A percentile compares a stretch with the other conserved stretches of the same genome.
These are phyloP conservation scores for Nothobranchius kuhntae DNA, from an alignment of 2,113 vertebrate species.

Conservation along the genomic window DNA sequence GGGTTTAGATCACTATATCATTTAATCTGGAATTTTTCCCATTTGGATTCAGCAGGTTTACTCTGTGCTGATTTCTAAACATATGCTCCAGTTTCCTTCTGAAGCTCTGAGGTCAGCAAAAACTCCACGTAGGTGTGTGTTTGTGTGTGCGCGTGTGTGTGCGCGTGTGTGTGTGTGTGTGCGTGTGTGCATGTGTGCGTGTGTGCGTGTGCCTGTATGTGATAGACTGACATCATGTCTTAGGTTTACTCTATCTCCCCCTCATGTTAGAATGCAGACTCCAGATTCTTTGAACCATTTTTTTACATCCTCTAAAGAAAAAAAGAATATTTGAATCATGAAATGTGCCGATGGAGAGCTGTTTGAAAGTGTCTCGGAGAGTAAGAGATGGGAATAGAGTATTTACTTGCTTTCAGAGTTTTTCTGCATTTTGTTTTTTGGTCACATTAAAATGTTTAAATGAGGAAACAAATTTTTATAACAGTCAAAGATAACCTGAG, in stretches of 20 bases:
- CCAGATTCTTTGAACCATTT: background rate
- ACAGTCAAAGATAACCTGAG: no score
- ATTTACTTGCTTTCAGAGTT: no score
- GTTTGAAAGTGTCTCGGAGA: background rate
- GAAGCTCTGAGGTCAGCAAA: constrained; percentile 47
- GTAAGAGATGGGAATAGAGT: no score
- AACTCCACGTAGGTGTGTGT: constrained; percentile 36
- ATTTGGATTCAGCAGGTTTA: constrained; percentile 3
- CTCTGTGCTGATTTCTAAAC: constrained; percentile 25
- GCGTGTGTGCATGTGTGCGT: constrained; percentile 26
- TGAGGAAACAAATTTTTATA: no score
- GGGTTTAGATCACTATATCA: constrained; percentile 16
- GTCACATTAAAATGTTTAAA: no score
- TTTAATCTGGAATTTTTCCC: constrained; percentile 1
- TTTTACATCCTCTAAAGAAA: constrained; percentile 7
- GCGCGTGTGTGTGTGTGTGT: constrained; percentile 25
- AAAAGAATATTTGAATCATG: constrained; percentile 3
- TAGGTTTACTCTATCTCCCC: constrained; percentile 4
- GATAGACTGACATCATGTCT: constrained; percentile 34
- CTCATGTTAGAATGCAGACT: constrained; percentile 30
- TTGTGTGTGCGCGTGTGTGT: constrained; percentile 24
- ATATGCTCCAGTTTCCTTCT: constrained; percentile 46
- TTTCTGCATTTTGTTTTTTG: no score
- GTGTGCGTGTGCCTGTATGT: constrained; percentile 20
- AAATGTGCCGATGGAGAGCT: background rate